phyloP scores from a whole-genome alignment of 2,113 vertebrate genomes.

The Craseonycteris thonglongyai region DNA sequence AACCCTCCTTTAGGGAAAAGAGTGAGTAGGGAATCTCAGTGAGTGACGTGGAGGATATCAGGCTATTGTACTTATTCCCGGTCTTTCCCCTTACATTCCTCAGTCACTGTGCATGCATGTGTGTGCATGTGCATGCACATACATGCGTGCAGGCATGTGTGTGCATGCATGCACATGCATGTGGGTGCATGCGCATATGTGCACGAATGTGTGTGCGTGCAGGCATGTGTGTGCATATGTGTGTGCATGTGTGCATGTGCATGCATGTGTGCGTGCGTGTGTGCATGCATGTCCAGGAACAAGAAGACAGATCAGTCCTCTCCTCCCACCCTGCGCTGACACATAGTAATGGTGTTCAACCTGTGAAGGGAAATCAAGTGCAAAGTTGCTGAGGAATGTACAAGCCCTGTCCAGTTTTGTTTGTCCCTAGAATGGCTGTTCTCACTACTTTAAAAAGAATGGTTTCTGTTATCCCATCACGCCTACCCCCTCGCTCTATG shows the following conservation, averaged over 20 bases:
- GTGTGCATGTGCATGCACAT: no score
- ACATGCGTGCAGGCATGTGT: background rate
- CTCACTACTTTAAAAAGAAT: background rate
- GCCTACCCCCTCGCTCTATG: background rate
- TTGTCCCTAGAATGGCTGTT: background rate
- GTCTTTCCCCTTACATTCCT: background rate
- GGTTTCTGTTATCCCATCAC: background rate
- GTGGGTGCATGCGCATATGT: background rate
- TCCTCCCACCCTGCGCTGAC: background rate
- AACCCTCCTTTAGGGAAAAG: background rate
- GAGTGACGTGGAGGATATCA: background rate
- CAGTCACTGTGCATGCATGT: background rate
- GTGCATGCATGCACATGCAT: no score
- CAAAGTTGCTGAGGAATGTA: background rate
- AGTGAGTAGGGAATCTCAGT: background rate
- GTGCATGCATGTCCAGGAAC: background rate
- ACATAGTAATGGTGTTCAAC: background rate
- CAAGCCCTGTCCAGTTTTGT: fast-evolving
- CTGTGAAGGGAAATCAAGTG: background rate
- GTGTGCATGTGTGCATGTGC: background rate
- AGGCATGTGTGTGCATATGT: background rate
- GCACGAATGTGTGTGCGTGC: background rate
- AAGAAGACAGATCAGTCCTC: background rate
- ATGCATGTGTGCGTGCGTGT: background rate
- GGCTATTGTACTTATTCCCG: background rate